Evolutionary conservation across 2,113 vertebrate species (phyloP), one percentile per base, ranked within the genome.

Genomic region (Nerophis ophidion): DNA sequence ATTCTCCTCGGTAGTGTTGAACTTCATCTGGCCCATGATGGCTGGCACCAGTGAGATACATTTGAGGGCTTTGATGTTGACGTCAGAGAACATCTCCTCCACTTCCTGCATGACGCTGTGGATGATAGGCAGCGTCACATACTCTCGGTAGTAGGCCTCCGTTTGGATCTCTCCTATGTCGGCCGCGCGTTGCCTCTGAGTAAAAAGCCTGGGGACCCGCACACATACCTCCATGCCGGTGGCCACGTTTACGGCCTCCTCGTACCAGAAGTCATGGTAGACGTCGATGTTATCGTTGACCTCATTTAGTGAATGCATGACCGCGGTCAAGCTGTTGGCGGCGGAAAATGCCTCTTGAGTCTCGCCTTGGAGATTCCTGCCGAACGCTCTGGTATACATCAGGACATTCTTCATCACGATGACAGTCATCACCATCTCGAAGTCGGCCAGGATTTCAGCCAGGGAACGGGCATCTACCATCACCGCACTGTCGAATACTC

Each of bases 241-340:
- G 4, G 94, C 93, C 76, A 94, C 34, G 42, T 81, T 90, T 8
- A 90, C 88, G 5, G 93, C 94, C 82, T 97, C 94, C 72, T 96
- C 93, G 38, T 93, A 96, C 94, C 95, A 97, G 85, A 96, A 97
- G n/a, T 96, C 94, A 4, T 97, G 94, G 81, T 97, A 96, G 48
- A 97, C 93, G 1, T 96, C 94, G 3, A 97, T 94, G 65, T 97
- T 95, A 40, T 96, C 94, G 66, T 93, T 92, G 51, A 97, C 92
- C 75, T 97, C 94, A 0, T 95, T 95, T 5, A 97, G 88, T 1
- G 95, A 93, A 77, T 96, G 93, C 62, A 96, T 75, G 11, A 96
- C 94, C 0, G 94, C 93, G 0, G 93, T 96, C 48, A 97, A 62
- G 68, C 93, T 96, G 83, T 91, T 92, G 63, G 93, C 92, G 5